Conservation (phyloP, 2,797 vertebrate species). For the Macropus fuliginosus region DNA sequence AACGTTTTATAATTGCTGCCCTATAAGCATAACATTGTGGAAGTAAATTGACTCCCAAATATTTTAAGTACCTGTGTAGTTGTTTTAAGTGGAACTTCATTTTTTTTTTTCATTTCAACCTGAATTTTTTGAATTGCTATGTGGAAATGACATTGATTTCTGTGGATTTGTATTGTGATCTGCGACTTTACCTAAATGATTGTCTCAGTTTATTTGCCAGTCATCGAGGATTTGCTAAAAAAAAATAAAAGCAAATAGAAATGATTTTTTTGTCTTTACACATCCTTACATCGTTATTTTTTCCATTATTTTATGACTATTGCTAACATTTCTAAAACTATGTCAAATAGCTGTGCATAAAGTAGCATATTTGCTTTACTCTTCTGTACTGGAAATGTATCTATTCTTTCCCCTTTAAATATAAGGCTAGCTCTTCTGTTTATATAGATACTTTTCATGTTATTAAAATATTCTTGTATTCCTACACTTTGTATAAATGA, state of each 20-base stretch:
- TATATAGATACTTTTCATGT: background rate
- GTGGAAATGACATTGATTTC: background rate
- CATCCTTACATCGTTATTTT: background rate
- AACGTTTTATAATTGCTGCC: background rate
- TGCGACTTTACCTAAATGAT: background rate
- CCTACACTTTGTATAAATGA: background rate
- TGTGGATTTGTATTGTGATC: background rate
- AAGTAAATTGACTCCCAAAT: background rate
- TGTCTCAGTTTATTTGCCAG: background rate
- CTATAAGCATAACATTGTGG: background rate
- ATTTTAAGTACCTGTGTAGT: background rate
- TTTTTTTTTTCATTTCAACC: background rate
- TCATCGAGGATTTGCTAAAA: background rate
- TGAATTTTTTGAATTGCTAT: background rate
- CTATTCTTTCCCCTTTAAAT: background rate
- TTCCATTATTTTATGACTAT: background rate
- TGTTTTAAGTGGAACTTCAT: background rate
- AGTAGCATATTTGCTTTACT: background rate
- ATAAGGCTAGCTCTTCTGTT: background rate
- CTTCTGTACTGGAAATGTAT: background rate
- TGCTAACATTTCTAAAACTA: background rate
- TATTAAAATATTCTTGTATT: background rate
- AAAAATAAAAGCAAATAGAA: background rate
- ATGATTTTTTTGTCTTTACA: background rate
- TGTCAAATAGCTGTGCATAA: background rate